Evolutionary conservation across 1,140 invertebrate genomes (phyloP).

Genomic region (Yoshiicerus persimilis): DNA sequence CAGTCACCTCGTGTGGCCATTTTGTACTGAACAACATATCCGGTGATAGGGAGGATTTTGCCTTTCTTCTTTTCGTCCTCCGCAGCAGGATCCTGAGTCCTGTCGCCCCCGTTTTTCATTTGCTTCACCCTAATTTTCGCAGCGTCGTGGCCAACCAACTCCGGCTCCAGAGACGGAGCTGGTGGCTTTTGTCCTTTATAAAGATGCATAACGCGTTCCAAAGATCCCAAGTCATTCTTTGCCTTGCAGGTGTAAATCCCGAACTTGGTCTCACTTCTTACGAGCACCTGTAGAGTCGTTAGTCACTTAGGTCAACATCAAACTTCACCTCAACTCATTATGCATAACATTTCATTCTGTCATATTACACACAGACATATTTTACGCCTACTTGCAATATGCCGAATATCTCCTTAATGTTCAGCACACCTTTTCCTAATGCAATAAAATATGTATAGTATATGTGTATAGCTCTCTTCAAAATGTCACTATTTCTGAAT

Average conservation of each 20-base stretch:
- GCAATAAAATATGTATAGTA: neutral
- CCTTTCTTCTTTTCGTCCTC: conserved; percentile 38
- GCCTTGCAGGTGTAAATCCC: conserved; percentile 44
- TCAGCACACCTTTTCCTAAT: neutral
- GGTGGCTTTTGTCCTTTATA: conserved; percentile 44
- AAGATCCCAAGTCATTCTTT: conserved; percentile 40
- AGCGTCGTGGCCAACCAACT: neutral
- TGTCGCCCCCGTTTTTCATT: neutral
- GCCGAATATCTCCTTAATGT: neutral
- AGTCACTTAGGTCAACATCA: neutral
- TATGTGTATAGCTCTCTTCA: neutral
- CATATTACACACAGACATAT: neutral
- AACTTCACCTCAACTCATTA: neutral
- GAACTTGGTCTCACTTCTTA: conserved; percentile 36
- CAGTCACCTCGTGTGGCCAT: conserved; percentile 44
- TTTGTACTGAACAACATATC: conserved; percentile 48
- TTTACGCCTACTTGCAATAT: neutral
- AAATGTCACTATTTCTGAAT: neutral
- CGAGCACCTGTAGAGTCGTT: conserved; percentile 35
- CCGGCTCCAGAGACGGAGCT: conserved; percentile 12
- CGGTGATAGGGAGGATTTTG: conserved; percentile 39
- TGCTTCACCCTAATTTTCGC: conserved; percentile 35
- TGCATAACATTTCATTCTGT: neutral
- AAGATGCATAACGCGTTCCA: conserved; percentile 28
- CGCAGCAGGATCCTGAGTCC: conserved; percentile 25